These are phyloP conservation scores for Sebastes trivittatus DNA, from an alignment of 2,797 vertebrate species.

Conservation along the genomic window DNA sequence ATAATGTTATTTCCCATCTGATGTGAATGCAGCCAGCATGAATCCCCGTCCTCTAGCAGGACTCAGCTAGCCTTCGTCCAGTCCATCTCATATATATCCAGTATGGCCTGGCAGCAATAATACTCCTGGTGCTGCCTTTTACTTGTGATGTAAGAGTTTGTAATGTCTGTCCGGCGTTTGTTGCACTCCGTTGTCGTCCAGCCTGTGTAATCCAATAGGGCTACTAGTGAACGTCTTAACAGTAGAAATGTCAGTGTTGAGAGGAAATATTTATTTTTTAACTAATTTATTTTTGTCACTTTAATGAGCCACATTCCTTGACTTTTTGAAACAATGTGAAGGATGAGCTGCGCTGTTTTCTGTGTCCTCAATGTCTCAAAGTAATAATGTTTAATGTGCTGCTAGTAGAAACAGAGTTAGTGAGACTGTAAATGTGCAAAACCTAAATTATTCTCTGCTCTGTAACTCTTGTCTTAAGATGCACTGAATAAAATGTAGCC, in stretches of 20 bases:
- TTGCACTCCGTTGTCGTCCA: slow-evolving; percentile 35
- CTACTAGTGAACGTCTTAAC: slow-evolving; percentile 24
- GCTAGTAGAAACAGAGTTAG: slow-evolving; percentile 42
- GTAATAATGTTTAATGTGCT: slow-evolving; percentile 47
- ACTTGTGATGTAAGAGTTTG: slow-evolving; percentile 3
- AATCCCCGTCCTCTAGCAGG: background rate
- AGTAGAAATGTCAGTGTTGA: slow-evolving; percentile 44
- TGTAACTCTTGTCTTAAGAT: slow-evolving; percentile 34
- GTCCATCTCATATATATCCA: slow-evolving; percentile 7
- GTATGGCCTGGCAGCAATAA: slow-evolving; percentile 66
- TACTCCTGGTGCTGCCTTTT: slow-evolving; percentile 37
- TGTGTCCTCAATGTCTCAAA: slow-evolving; percentile 25
- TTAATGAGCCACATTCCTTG: slow-evolving; percentile 68
- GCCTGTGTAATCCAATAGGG: slow-evolving; percentile 13
- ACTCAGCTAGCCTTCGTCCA: slow-evolving; percentile 14
- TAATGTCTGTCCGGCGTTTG: slow-evolving; percentile 11
- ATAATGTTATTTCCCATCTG: background rate
- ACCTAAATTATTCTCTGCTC: slow-evolving; percentile 20
- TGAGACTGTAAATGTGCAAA: slow-evolving; percentile 1
- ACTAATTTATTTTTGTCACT: slow-evolving; percentile 81
- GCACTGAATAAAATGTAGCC: slow-evolving; percentile 65
- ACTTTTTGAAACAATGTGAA: slow-evolving; percentile 17
- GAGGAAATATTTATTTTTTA: slow-evolving; percentile 74
- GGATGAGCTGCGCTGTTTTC: slow-evolving; percentile 3
- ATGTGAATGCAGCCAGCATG: slow-evolving; percentile 32